Evolutionary conservation across 2,113 vertebrate genomes (phyloP).

Genomic region (Amphilophus citrinellus): DNA sequence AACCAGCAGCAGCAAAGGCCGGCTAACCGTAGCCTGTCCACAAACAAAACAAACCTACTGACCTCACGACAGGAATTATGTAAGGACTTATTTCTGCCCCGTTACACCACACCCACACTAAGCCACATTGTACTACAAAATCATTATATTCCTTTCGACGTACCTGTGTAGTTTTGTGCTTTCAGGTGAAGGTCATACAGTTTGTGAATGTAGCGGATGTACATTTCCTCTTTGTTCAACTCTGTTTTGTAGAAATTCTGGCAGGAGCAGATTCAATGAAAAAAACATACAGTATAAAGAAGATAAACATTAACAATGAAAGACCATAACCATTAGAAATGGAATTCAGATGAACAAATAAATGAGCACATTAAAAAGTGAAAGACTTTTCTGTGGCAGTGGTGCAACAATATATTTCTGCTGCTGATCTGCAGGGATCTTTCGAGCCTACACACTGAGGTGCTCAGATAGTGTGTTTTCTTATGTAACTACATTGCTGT

Average conservation of each 20-base stretch:
- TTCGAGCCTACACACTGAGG: conserved; percentile 42
- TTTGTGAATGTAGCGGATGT: conserved; percentile 99
- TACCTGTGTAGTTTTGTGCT: conserved; percentile 99
- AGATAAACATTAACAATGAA: not conserved
- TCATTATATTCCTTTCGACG: not conserved
- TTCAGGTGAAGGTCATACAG: conserved; percentile 97
- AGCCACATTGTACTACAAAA: not conserved
- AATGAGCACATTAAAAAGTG: conserved; percentile 5
- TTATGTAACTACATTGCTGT: conserved; percentile 9
- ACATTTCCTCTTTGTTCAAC: conserved; percentile 99
- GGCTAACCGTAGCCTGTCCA: not conserved
- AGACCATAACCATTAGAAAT: not conserved
- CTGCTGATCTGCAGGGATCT: conserved; percentile 8
- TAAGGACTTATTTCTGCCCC: not conserved
- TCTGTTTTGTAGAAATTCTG: conserved; percentile 99
- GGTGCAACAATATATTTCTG: conserved; percentile 19
- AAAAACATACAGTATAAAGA: not conserved
- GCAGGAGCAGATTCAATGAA: conserved; percentile 27
- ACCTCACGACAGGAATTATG: not conserved
- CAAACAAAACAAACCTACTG: not conserved
- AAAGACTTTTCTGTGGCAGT: conserved; percentile 23
- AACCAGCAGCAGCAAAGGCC: not conserved
- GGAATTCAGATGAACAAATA: not conserved
- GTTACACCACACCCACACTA: not conserved
- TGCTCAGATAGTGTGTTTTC: not conserved